Evolutionary conservation across 92 coral and sea anemone genomes (phyloP), one percentile per base, ranked within the genome.

Genomic region (Siderastrea radians): DNA sequence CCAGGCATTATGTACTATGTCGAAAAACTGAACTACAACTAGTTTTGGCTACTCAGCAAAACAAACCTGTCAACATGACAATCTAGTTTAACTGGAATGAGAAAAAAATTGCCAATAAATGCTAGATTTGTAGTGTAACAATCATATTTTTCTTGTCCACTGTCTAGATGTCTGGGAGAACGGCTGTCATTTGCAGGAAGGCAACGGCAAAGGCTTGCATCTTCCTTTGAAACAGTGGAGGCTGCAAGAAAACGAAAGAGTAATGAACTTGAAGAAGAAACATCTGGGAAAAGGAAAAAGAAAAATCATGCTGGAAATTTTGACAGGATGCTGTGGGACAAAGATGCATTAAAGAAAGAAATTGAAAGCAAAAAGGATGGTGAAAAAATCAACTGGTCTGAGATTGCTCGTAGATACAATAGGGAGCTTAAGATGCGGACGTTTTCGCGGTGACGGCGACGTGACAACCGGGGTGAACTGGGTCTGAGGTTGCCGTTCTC

Each of bases 331-430:
- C 5, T 6, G 12, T 80, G 85, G 85, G 85, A 80, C 85, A 80
- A 80, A 58, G 85, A 80, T 14, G 85, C 54, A 12, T 43, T 62
- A 38, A 85, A 65, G 66, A 53, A 64, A 38, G 89, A 85, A 68
- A 75, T 85, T 3, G 89, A 76, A 60, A 54, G 68, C 70, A 76
- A 85, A 46, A 84, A 75, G 47, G 89, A 85, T 64, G 84, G 75
- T 8, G 13, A 43, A 63, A 61, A 38, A 55, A 76, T 85, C 13
- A 87, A 79, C 67, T 87, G 86, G 91, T n/a, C 38, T 26, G 38
- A 26, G 38, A 26, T 26, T 26, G 38, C 38, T 26, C 38, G 38
- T 26, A 26, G 38, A 26, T 26, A 26, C 38, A 26, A 26, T n/a
- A n/a, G n/a, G n/a, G n/a, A n/a, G n/a, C n/a, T n/a, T n/a, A n/a